Base-by-base conservation (phyloP, 92 coral and sea anemone species). In the Pocillopora grandis region DNA sequence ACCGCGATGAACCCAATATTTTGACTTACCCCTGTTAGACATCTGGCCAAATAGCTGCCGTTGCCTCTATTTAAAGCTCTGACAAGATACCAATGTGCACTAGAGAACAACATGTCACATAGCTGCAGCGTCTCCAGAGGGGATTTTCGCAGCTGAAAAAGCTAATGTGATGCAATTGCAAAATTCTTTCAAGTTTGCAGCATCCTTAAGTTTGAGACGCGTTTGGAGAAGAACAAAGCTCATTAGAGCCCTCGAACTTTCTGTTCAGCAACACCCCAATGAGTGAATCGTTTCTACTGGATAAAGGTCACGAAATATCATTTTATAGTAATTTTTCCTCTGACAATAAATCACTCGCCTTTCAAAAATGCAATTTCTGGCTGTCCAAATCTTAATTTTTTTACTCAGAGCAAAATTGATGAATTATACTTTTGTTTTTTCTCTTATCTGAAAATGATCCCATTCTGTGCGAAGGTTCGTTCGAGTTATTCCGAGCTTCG, bases 11-110 rank as follows among this genome's bases (percentile, higher is more conserved):
- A 74, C 21, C 52, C 52, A 42, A 42, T 42, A 42, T 42, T 42
- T 42, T 42, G 52, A 80, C 84, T 66, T 55, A 71, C 77, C 85
- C 69, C 85, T 16, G 77, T 9, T 11, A 70, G 77, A 14, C 52
- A 12, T 60, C 85, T 70, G 23, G 37, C 63, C 16, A 19, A 56
- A 59, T 37, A 21, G 48, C 59, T 27, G n/a, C 76, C 76, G 12
- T 21, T 37, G 68, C 77, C 56, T 18, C 85, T 70, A 58, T 49
- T 70, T 36, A 81, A 21, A 58, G 77, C 85, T 58, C 85, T 71
- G 60, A 42, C 15, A 9, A 81, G 20, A 20, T 76, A 80, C 35
- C 35, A 64, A 58, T 76, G 56, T 56, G 76, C 70, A 58, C 85
- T 33, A 33, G 20, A 71, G 77, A 56, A 58, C 59, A 71, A 14